phyloP scores from a whole-genome alignment of 2,888 invertebrate species.

The Kryphioiulus occultus region DNA sequence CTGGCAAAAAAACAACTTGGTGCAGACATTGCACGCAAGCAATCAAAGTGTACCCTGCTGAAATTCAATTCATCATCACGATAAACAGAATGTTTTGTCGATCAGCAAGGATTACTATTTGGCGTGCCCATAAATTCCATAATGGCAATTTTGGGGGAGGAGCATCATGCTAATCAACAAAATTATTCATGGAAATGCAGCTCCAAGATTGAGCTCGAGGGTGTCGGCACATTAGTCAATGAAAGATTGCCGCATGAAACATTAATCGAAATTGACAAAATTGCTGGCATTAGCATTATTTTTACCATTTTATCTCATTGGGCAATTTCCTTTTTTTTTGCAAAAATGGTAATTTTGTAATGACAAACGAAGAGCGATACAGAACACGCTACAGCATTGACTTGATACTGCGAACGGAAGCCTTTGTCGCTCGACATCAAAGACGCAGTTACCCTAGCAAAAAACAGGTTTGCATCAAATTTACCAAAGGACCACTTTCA shows the following conservation, averaged over 20 bases:
- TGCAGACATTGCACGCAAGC: neutral
- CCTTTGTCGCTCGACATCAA: no score
- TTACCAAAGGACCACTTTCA: no score
- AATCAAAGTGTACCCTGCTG: neutral
- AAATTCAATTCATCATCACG: neutral
- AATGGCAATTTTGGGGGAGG: neutral
- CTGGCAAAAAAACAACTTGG: neutral
- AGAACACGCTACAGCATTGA: no score
- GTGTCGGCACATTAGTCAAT: constrained; percentile 26
- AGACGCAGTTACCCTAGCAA: no score
- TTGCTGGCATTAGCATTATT: neutral
- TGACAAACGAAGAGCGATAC: neutral
- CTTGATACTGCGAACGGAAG: no score
- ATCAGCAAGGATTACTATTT: neutral
- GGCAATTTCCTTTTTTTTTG: no score
- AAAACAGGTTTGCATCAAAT: no score
- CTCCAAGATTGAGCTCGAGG: neutral
- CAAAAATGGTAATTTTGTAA: no score
- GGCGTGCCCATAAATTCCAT: neutral
- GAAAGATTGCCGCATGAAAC: neutral
- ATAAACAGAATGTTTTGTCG: neutral
- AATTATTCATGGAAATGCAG: neutral
- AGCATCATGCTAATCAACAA: neutral
- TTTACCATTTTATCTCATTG: neutral
- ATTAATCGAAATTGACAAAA: neutral